Evolutionary conservation across 2,797 vertebrate genomes (phyloP).

Genomic region (Tangara arthus): DNA sequence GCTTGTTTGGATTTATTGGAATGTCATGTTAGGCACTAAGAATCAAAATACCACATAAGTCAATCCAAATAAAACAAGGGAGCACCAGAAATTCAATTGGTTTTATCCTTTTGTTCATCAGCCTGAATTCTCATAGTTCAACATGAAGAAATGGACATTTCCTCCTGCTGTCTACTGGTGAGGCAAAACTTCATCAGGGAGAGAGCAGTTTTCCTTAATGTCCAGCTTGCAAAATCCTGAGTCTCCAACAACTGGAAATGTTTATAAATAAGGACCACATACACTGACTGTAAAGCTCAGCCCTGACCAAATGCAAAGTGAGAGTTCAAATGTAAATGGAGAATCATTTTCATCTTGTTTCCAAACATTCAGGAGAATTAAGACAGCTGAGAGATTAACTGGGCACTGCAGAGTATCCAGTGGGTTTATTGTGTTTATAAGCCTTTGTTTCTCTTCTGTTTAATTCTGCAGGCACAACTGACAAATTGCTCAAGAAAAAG

Average conservation of each 20-base stretch:
- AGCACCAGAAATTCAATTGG: not conserved
- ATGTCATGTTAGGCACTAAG: not conserved
- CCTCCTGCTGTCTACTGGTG: not conserved
- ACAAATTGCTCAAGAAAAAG: not conserved
- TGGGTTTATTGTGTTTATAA: not conserved
- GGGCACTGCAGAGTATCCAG: not conserved
- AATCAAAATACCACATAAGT: not conserved
- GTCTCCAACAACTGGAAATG: not conserved
- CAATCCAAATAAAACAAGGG: not conserved
- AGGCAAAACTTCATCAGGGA: not conserved
- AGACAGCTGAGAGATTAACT: not conserved
- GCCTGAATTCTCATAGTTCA: not conserved
- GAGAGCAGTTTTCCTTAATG: not conserved
- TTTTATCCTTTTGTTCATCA: not conserved
- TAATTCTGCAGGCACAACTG: not conserved
- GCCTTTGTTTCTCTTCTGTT: not conserved
- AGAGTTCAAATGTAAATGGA: not conserved
- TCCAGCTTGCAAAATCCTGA: not conserved
- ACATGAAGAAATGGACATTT: not conserved
- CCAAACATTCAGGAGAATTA: not conserved
- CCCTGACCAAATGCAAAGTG: not conserved
- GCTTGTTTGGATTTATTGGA: conserved; percentile 17
- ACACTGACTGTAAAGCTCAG: not conserved
- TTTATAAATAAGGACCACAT: not conserved
- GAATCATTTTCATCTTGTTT: not conserved